Evolutionary conservation across 2,888 invertebrate species (phyloP), one percentile per base, ranked within the genome.

Genomic region (Apamea monoglypha): DNA sequence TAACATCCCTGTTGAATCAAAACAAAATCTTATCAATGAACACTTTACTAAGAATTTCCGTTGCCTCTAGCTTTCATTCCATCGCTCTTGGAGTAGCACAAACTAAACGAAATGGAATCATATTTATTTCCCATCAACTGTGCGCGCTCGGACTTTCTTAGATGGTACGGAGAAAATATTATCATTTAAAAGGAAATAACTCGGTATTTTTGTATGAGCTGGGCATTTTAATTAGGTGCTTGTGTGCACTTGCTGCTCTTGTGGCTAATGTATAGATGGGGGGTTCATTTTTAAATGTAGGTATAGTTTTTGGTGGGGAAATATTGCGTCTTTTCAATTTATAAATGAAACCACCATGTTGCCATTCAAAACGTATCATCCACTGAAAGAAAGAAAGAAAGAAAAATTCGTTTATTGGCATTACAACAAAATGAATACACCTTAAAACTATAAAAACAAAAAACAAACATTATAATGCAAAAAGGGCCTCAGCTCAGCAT

Each of bases 91-190:
- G 44, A 66, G 71, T 59, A 70, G 67, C 66, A 79, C 74, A 66
- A 86, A 86, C 88, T 86, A 78, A 88, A 75, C 47, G 83, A 79
- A 88, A 88, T 86, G 88, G 56, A 85, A 85, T 85, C 88, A 85
- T 81, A 85, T 85, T 85, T 85, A 88, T 88, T 85, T 88, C 69
- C 77, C 83, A 88, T 88, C 87, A 88, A 80, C 73, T 67, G 36
- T 70, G 67, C 70, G 36, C 80, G 32, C 40, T 76, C 36, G 61
- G 53, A 77, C 59, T 70, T 76, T 85, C 85, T 85, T 63, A 72
- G 64, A 74, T 25, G 29, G 47, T 36, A 50, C 29, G 68, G 67
- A 77, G 61, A 77, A 47, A 88, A 83, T 82, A 74, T 74, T 63
- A 86, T 86, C 6, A 69, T 80, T 86, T 76, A 61, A 63, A 73